Base-by-base conservation (phyloP, 2,113 vertebrate species). In the Eurypyga helias region DNA sequence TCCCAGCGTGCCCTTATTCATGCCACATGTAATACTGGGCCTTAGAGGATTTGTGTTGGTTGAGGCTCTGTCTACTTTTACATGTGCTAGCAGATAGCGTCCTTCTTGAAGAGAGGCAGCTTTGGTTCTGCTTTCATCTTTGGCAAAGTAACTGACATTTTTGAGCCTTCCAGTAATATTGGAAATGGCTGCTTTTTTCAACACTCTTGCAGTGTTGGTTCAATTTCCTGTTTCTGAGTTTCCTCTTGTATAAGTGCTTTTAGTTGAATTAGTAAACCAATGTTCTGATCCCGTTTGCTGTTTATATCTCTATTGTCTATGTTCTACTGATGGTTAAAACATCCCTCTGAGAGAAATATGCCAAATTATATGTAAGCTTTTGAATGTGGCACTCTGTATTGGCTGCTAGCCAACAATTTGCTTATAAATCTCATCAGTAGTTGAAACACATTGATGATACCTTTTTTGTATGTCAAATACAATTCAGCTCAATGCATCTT, bases 241-340 rank as follows among this genome's bases (percentile, higher is more conserved):
- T 64, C 43, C 26, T 83, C 54, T 73, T 43, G 3, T 66, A 2
- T 8, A 46, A 84, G 31, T 62, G 21, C 23, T 79, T 72, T 87
- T 43, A 65, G n/a, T 9, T 87, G 58, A 49, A 70, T 95, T 82
- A 69, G 36, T 67, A 89, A 90, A 38, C 20, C 46, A 41, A 20
- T 66, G 60, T 65, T 95, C 86, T 76, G 80, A 93, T 87, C 43
- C 69, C 72, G 70, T 89, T 73, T 92, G 88, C 43, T 95, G 54
- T 26, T 89, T 92, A 82, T 76, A n/a, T 65, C 28, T 82, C 83
- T 85, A 15, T 83, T 91, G 38, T 76, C 70, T 75, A 3, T 34
- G 43, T 89, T 85, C 79, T 36, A 81, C 58, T 77, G 87, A 52
- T 54, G 91, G 70, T 64, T 89, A 80, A 67, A 94, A 73, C 24